These are phyloP conservation scores for Saimiri boliviensis DNA, from an alignment of 2,113 vertebrate species.

Conservation along the genomic window DNA sequence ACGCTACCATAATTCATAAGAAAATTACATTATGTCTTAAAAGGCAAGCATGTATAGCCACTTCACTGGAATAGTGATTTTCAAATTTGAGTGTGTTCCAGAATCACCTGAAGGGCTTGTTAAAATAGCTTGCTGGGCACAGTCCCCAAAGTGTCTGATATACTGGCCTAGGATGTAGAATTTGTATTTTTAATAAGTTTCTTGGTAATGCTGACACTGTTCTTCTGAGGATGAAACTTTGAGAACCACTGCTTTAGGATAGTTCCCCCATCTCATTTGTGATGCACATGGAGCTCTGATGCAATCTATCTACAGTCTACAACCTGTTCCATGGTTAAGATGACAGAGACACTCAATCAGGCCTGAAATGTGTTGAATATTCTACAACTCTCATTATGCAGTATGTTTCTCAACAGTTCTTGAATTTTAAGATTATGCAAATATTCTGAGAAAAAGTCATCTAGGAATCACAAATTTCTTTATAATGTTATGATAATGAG, in stretches of 20 bases:
- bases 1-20: not conserved
- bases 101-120: not conserved
- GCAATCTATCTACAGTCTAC: not conserved
- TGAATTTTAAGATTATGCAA: constrained; percentile 31
- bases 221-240: not conserved
- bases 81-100: not conserved
- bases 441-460: constrained; percentile 11
- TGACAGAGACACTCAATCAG: not conserved
- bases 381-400: not conserved
- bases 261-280: too few relatives aligned
- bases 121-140: not conserved
- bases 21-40: not conserved
- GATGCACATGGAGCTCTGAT: not conserved
- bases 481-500: not conserved
- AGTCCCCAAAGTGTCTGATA: not conserved
- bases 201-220: not conserved
- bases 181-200: not conserved
- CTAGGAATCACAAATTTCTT: constrained; percentile 36
- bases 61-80: not conserved
- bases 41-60: not conserved
- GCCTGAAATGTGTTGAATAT: not conserved
- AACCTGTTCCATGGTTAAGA: not conserved
- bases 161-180: not conserved
- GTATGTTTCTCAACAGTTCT: constrained; percentile 9
- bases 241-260: not conserved